Evolutionary conservation across 2,888 invertebrate species (phyloP).

Genomic region (Parnassius orleans): DNA sequence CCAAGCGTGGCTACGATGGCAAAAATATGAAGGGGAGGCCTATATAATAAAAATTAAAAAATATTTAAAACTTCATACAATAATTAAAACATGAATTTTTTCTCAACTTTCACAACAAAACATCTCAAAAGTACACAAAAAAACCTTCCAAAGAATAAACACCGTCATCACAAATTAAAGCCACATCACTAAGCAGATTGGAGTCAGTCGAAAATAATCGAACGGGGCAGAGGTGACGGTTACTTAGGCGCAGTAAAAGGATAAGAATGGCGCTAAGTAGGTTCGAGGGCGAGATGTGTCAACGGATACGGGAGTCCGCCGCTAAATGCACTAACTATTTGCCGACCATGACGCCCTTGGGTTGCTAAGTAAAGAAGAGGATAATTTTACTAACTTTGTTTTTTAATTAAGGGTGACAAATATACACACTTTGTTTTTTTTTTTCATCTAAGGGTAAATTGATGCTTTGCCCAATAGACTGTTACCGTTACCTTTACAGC

Average conservation of each 20-base stretch:
- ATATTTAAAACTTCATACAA: too few relatives aligned
- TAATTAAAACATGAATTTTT: too few relatives aligned
- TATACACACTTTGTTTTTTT: too few relatives aligned
- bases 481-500: too few relatives aligned
- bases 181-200: constrained; percentile 18
- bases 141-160: too few relatives aligned
- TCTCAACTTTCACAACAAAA: too few relatives aligned
- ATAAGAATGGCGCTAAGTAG: constrained; percentile 26
- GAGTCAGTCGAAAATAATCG: constrained; percentile 20
- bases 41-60: too few relatives aligned
- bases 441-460: too few relatives aligned
- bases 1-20: too few relatives aligned
- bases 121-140: too few relatives aligned
- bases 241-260: constrained; percentile 29
- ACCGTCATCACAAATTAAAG: neutral
- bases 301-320: constrained; percentile 27
- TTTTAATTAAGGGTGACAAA: neutral
- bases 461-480: too few relatives aligned
- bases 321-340: constrained; percentile 32
- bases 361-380: constrained; percentile 15
- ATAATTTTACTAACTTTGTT: neutral
- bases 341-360: constrained; percentile 22
- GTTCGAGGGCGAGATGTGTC: constrained; percentile 28
- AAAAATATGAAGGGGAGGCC: too few relatives aligned
- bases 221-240: constrained; percentile 22